Percentiles rank a stretch among this genome's conserved stretches.
Evolutionary conservation across 2,113 vertebrate genomes (phyloP).

Genomic region (Macrotis lagotis): DNA sequence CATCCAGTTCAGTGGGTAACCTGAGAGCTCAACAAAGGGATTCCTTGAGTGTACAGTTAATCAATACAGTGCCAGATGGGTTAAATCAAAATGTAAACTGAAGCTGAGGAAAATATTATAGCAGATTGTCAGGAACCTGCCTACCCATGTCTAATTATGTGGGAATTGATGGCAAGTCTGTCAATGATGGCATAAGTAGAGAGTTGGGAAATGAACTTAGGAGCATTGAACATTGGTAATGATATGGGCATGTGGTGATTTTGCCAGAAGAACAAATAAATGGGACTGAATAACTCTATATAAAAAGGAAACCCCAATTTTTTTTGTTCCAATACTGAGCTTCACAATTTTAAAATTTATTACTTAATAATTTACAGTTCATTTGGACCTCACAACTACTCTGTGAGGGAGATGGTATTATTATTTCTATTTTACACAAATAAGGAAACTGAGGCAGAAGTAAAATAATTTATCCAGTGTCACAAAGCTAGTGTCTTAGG

Average conservation of each 20-base stretch:
- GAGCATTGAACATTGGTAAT: neutral
- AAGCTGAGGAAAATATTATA: conserved; percentile 18
- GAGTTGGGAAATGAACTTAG: neutral
- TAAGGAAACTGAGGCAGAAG: neutral
- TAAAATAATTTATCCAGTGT: neutral
- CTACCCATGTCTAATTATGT: neutral
- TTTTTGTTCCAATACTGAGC: too few species aligned
- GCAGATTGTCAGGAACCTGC: neutral
- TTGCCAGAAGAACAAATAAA: neutral
- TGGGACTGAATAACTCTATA: neutral
- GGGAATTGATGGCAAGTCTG: neutral
- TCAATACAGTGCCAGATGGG: conserved; percentile 25
- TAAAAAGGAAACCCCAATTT: neutral
- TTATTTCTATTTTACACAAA: neutral
- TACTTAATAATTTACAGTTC: neutral
- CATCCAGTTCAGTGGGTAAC: conserved; percentile 67
- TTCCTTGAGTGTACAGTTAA: neutral
- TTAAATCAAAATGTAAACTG: neutral
- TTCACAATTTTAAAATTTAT: too few species aligned
- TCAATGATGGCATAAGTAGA: neutral
- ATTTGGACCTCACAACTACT: neutral
- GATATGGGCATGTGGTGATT: neutral
- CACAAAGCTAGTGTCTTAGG: neutral
- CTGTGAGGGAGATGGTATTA: neutral
- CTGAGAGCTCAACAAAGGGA: conserved; percentile 55